Evolutionary conservation across 2,888 invertebrate species (phyloP).

Genomic region (Eupithecia tripunctaria): DNA sequence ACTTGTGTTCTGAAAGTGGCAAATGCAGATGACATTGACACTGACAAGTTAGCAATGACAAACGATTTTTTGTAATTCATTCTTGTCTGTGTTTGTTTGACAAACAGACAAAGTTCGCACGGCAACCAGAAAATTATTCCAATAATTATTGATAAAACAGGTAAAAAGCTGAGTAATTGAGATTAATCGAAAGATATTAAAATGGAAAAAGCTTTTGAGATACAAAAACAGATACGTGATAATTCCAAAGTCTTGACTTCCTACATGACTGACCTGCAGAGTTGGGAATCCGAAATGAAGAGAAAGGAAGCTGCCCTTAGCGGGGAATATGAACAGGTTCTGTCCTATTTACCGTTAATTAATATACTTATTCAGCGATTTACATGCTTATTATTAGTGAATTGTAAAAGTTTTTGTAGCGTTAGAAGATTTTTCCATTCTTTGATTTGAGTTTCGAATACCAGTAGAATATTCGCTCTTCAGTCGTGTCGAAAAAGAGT

Average conservation of each 20-base stretch:
- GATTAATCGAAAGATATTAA: slow-evolving; percentile 44
- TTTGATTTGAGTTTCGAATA: slow-evolving; percentile 10
- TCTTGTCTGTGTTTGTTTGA: slow-evolving; percentile 23
- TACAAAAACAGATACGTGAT: slow-evolving; percentile 89
- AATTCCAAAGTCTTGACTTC: slow-evolving; percentile 88
- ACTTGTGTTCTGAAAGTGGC: too few relatives aligned
- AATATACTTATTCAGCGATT: slow-evolving; percentile 9
- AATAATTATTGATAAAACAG: slow-evolving; percentile 63
- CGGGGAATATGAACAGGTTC: slow-evolving; percentile 80
- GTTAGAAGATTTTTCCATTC: slow-evolving; percentile 6
- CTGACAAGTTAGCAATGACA: slow-evolving; percentile 33
- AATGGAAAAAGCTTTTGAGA: slow-evolving; percentile 86
- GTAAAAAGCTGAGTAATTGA: slow-evolving; percentile 53
- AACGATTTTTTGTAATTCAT: slow-evolving; percentile 17
- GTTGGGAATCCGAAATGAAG: slow-evolving; percentile 90
- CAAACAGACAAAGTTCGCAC: slow-evolving; percentile 35
- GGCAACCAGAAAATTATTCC: slow-evolving; percentile 51
- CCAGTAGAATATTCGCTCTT: slow-evolving; percentile 3
- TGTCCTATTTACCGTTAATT: slow-evolving; percentile 54
- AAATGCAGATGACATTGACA: neutral
- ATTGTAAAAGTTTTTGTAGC: slow-evolving; percentile 10
- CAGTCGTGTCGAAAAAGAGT: neutral
- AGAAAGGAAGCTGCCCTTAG: slow-evolving; percentile 86
- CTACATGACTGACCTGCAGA: slow-evolving; percentile 88
- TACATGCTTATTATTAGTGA: slow-evolving; percentile 13